Percentiles rank a stretch among this genome's conserved stretches.
These are phyloP conservation scores for Cetoscarus ocellatus DNA, from an alignment of 2,797 vertebrate species.

Conservation along the genomic window DNA sequence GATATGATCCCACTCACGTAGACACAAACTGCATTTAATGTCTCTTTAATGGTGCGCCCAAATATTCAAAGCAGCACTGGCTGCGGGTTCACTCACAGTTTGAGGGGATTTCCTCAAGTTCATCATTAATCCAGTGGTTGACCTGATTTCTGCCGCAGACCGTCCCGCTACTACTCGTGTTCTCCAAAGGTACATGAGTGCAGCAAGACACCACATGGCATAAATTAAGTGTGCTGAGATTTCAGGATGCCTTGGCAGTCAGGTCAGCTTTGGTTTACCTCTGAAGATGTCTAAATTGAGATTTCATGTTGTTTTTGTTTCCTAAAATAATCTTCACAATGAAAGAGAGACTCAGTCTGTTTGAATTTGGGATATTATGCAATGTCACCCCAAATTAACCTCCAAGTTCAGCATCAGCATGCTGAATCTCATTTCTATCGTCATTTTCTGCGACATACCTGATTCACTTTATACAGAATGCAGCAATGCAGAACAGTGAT, in stretches of 20 bases:
- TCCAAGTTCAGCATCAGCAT: too few species aligned
- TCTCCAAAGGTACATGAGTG: conserved; percentile 31
- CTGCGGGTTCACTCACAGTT: conserved; percentile 69
- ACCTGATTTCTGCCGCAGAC: conserved; percentile 60
- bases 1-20: conserved; percentile 37
- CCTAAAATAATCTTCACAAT: neutral
- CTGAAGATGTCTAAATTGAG: neutral
- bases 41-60: conserved; percentile 36
- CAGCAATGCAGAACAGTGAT: too few species aligned
- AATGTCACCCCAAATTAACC: too few species aligned
- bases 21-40: conserved; percentile 16
- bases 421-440: too few species aligned
- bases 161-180: conserved; percentile 7
- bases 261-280: neutral
- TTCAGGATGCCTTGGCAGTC: neutral
- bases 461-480: too few species aligned
- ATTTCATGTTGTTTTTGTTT: neutral
- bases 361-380: too few species aligned
- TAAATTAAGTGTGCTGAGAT: conserved; percentile 12
- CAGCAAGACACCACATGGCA: conserved; percentile 2
- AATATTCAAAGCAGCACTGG: conserved; percentile 51
- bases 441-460: too few species aligned
- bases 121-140: conserved; percentile 59
- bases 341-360: too few species aligned
- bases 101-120: conserved; percentile 70